Percentiles rank a stretch among this genome's conserved stretches.
Conservation (phyloP, 2,797 vertebrate genomes). For the Rhadinocentrus ornatus region DNA sequence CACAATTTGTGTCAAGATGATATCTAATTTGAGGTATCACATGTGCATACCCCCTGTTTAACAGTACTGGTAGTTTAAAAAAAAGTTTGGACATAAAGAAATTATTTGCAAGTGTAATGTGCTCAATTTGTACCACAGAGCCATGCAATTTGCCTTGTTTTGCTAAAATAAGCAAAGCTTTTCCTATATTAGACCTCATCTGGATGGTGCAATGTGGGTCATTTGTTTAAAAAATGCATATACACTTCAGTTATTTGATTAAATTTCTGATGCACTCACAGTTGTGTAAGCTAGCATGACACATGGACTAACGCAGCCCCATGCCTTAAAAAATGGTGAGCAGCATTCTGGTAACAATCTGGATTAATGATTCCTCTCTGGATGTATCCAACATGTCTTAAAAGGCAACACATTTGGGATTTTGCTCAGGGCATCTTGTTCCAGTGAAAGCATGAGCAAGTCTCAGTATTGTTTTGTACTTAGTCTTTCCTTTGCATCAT, state of each 20-base stretch:
- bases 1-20: constrained; percentile 8
- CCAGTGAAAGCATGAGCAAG: background rate
- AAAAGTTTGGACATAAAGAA: background rate
- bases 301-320: no score
- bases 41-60: background rate
- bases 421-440: background rate
- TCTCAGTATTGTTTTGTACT: background rate
- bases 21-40: constrained; percentile 12
- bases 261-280: background rate
- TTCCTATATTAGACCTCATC: background rate
- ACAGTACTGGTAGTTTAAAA: background rate
- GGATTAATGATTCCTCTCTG: background rate
- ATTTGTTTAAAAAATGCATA: background rate
- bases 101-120: background rate
- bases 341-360: background rate
- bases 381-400: background rate
- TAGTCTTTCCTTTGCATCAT: background rate
- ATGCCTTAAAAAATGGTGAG: background rate
- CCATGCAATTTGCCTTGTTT: background rate
- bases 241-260: background rate
- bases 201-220: background rate
- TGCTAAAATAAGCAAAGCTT: background rate
- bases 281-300: no score
- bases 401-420: background rate
- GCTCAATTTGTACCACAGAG: background rate